These are phyloP conservation scores for Zaprionus davidi DNA, from an alignment of 1,140 invertebrate genomes.

Conservation along the genomic window DNA sequence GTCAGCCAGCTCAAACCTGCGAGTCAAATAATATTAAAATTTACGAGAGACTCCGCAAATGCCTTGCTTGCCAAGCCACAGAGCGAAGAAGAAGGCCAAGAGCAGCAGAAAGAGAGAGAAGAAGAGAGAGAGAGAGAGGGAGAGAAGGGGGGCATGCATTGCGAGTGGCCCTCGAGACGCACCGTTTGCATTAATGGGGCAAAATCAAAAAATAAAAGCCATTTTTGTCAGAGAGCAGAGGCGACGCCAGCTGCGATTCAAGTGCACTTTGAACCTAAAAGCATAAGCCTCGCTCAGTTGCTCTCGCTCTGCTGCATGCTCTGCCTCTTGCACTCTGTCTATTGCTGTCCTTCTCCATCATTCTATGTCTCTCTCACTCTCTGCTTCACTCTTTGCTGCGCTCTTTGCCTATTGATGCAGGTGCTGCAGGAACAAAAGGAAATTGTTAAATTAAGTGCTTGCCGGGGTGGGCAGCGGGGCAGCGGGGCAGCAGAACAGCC, in stretches of 20 bases:
- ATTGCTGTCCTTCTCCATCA: too few species aligned
- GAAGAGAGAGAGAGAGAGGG: neutral
- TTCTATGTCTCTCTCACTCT: neutral
- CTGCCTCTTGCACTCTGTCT: neutral
- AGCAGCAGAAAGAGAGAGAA: neutral
- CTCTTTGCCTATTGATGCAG: constrained; percentile 42
- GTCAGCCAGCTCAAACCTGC: constrained; percentile 9
- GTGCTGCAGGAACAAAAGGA: constrained; percentile 60
- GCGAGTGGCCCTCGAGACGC: constrained; percentile 62
- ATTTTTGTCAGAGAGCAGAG: constrained; percentile 33
- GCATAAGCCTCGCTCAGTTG: constrained; percentile 61
- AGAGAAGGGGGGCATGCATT: neutral
- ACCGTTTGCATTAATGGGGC: constrained; percentile 70
- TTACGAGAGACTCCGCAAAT: constrained; percentile 56
- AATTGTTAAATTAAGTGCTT: constrained; percentile 77
- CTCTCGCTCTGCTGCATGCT: neutral
- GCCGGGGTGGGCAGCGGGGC: constrained; percentile 43
- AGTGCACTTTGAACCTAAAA: constrained; percentile 78
- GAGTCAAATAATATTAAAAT: constrained; percentile 75
- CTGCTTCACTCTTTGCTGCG: neutral
- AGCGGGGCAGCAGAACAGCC: neutral
- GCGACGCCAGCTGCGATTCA: constrained; percentile 57
- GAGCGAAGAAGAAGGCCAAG: neutral
- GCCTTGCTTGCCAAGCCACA: constrained; percentile 45
- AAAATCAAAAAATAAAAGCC: constrained; percentile 65